phyloP scores from a whole-genome alignment of 2,888 invertebrate genomes.

The Neoaliturus tenellus region DNA sequence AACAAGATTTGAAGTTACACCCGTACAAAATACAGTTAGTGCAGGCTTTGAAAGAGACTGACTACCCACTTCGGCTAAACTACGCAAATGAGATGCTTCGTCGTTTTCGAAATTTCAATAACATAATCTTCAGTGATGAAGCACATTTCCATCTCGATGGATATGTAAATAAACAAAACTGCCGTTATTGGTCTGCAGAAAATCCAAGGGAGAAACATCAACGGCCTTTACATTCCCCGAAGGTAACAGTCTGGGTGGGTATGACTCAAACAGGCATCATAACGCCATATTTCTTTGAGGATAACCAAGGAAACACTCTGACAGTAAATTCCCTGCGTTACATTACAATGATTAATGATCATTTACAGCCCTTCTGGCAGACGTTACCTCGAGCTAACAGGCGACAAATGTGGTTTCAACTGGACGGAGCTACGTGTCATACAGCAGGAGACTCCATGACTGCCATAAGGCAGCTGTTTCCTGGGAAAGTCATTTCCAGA shows the following conservation, averaged over 20 bases:
- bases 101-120: not conserved
- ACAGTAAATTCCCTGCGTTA: conserved; percentile 12
- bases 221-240: not conserved
- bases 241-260: conserved; percentile 9
- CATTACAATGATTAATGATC: conserved; percentile 21
- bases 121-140: conserved; percentile 14
- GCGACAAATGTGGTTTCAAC: conserved; percentile 7
- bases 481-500: conserved; percentile 21
- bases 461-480: conserved; percentile 19
- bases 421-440: conserved; percentile 27
- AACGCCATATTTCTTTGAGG: conserved; percentile 28
- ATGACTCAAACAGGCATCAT: conserved; percentile 20
- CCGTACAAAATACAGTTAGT: conserved; percentile 27
- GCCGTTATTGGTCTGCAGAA: not conserved
- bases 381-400: conserved; percentile 14
- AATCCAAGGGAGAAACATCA: conserved; percentile 23
- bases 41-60: not conserved
- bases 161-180: conserved; percentile 4
- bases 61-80: conserved; percentile 7
- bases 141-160: conserved; percentile 19
- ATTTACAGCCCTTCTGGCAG: not conserved
- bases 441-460: conserved; percentile 19
- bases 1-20: conserved; percentile 26
- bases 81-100: not conserved
- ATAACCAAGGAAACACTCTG: conserved; percentile 9